Base-by-base conservation (phyloP, 2,113 vertebrate species). In the Carassius auratus region DNA sequence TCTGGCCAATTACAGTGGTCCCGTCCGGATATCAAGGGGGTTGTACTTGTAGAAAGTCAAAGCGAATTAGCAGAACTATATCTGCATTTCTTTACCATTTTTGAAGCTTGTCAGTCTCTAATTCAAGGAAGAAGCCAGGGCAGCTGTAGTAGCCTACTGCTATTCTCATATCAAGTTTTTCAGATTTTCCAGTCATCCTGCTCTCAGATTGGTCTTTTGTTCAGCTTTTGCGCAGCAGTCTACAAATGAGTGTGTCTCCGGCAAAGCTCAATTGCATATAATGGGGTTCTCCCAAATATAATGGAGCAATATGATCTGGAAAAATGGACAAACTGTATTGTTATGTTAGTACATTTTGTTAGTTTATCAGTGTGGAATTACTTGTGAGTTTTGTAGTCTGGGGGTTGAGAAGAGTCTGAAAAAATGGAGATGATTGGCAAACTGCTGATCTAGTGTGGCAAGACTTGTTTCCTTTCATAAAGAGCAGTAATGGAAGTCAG, bases 391-490 rank as follows among this genome's bases (percentile, higher is more conserved):
- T 69, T 69, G 14, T 42, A 61, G 76, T 64, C 64, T 10, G 4
- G 23, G 57, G 59, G 36, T 26, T 45, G 71, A 74, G 74, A n/a
- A 86, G 50, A 83, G 59, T 19, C 36, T 57, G 3, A 42, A 64
- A 42, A 42, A 50, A 50, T 69, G 36, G 55, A 73, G 50, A 33
- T 75, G 59, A 78, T 75, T 82, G 68, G 57, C 45, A 76, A 61
- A 85, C 76, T 17, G 15, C 77, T 48, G 23, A 55, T 48, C 50
- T 84, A 50, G 19, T 50, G 66, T 71, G 48, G 59, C 61, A 36
- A 73, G 36, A 30, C 76, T 71, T 75, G 82, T 82, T 84, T 82
- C 79, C 87, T 87, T n/a, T 86, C 52, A 52, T 68, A 83, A 87
- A 61, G 52, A 62, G 45, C 68, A 45, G 26, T 57, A 77, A 78